A percentile compares a stretch with the other conserved stretches of the same genome.
Conservation (phyloP, 1,140 invertebrate genomes). For the Octopus bimaculoides region DNA sequence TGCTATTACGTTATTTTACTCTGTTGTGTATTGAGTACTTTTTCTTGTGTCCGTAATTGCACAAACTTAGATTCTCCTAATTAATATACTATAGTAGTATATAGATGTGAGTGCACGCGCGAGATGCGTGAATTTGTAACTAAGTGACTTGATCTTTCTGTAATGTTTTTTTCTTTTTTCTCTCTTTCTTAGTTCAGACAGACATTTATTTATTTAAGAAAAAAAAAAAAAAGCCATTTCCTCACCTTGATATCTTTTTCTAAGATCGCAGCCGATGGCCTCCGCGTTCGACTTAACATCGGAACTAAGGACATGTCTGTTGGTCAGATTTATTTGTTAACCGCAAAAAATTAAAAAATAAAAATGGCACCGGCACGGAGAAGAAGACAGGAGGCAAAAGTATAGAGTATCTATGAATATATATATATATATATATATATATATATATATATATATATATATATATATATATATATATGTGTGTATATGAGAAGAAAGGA, state of each 20-base stretch:
- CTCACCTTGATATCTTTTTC: conserved; percentile 36
- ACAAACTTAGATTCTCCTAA: no score
- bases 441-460: neutral
- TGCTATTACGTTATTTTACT: no score
- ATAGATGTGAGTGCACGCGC: no score
- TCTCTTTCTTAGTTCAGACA: neutral
- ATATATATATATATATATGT: neutral
- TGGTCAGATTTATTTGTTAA: conserved; percentile 36
- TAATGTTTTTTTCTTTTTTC: no score
- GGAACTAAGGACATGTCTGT: conserved; percentile 26
- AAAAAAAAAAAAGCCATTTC: neutral
- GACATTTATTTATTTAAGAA: no score
- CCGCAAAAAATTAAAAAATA: conserved; percentile 11
- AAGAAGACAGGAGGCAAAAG: conserved; percentile 34
- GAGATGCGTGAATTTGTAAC: no score
- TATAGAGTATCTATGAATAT: conserved; percentile 12
- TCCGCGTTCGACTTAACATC: conserved; percentile 36
- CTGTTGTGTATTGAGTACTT: no score
- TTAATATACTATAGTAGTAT: no score
- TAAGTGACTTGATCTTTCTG: no score
- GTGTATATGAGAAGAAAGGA: neutral
- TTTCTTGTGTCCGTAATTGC: no score
- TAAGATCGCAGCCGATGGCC: conserved; percentile 39
- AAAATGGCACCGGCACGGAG: neutral
- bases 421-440: neutral